Base-by-base conservation (phyloP, 2,888 invertebrate species). In the Laspeyria flexula region DNA sequence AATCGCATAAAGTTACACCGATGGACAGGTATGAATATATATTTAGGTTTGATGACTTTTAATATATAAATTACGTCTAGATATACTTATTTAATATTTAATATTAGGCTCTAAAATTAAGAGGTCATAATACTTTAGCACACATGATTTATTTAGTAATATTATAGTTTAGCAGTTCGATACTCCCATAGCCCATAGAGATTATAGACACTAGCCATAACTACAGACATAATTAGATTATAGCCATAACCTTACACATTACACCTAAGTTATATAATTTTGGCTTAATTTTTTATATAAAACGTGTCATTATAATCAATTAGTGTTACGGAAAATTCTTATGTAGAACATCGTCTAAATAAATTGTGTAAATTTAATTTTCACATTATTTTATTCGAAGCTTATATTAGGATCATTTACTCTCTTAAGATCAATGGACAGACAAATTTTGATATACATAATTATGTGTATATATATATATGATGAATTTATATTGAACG, bases 331-430 rank as follows among this genome's bases (percentile, higher is more conserved):
- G 71, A 77, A 84, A 86, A 85, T 81, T 85, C 75, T 65, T 79
- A 80, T 88, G 89, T 88, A 71, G 78, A 84, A 79, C 75, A 77
- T 75, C 73, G 63, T 82, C 83, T 68, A 79, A 88, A 88, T 88
- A 89, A 90, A 89, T 79, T 81, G 77, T 89, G 86, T 86, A 81
- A 86, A 83, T 77, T 79, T 77, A 66, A 75, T 62, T 75, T 75
- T 71, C 70, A 77, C 75, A 82, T 85, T 87, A 82, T 87, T 88
- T 88, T 76, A 79, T 79, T 79, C 59, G 56, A 61, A 58, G 55
- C 57, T 64, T 65, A 60, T 39, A 53, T 42, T 69, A 68, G 51
- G 45, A 49, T 62, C 35, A 48, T 54, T 67, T 53, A 62, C 11
- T 55, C 11, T 55, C 50, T 66, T 69, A 69, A 48, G 43, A 50